Evolutionary conservation across 2,113 vertebrate genomes (phyloP).

Genomic region (Melanotaenia duboulayi): DNA sequence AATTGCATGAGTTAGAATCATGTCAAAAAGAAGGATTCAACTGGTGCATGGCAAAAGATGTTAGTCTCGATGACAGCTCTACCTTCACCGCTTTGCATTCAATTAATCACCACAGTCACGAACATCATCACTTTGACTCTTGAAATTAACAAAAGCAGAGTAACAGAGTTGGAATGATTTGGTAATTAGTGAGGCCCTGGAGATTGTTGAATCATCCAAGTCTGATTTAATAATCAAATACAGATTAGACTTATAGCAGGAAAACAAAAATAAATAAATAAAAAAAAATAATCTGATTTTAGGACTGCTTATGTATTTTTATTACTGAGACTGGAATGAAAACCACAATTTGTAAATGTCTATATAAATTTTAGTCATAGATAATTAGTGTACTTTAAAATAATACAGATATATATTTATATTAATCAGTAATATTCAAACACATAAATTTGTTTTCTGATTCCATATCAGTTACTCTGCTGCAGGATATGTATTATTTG

Average conservation of each 20-base stretch:
- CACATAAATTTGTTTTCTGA: not conserved
- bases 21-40: constrained; percentile 24
- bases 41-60: constrained; percentile 24
- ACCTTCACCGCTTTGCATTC: constrained; percentile 20
- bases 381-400: too few species aligned
- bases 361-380: too few species aligned
- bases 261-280: not conserved
- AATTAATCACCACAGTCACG: constrained; percentile 36
- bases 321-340: too few species aligned
- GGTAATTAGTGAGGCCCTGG: not conserved
- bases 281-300: too few species aligned
- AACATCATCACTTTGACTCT: constrained; percentile 12
- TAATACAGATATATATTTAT: too few species aligned
- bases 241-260: not conserved
- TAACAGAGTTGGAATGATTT: constrained; percentile 59
- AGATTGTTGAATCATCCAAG: not conserved
- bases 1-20: constrained; percentile 17
- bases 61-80: constrained; percentile 58
- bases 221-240: not conserved
- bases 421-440: too few species aligned
- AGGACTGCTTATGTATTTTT: too few species aligned
- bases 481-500: constrained; percentile 12
- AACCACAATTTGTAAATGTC: too few species aligned
- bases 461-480: constrained; percentile 64
- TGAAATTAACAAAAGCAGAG: constrained; percentile 26